phyloP scores from a whole-genome alignment of 2,113 vertebrate species.

The Pachypanchax playfairii region DNA sequence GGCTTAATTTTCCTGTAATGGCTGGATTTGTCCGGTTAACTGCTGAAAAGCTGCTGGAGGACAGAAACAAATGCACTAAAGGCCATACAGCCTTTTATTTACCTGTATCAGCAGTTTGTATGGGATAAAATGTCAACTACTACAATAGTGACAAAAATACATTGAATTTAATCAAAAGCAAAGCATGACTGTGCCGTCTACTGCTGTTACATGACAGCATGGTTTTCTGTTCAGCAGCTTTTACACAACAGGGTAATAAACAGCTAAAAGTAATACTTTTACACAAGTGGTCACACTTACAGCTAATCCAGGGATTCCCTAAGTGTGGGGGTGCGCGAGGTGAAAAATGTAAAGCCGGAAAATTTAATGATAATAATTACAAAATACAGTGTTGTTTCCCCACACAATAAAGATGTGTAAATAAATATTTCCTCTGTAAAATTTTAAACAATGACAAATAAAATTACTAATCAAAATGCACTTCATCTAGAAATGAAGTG shows the following conservation, averaged over 20 bases:
- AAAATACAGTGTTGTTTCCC: no score
- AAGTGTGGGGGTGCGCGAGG: no score
- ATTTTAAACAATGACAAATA: no score
- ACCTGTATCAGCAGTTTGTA: conserved; percentile 10
- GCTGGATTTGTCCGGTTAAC: conserved; percentile 7
- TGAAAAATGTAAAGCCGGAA: no score
- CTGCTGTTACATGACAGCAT: not conserved
- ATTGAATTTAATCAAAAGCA: not conserved
- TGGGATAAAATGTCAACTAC: not conserved
- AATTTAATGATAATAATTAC: no score
- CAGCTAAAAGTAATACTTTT: not conserved
- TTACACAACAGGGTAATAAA: not conserved
- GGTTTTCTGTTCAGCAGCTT: not conserved
- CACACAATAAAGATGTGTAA: no score
- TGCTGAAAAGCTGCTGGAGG: conserved; percentile 11
- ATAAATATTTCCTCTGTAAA: no score
- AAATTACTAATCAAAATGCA: no score
- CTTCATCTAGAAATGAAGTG: no score
- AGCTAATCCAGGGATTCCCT: no score
- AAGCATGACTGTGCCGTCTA: not conserved
- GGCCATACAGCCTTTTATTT: not conserved
- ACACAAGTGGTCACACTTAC: no score
- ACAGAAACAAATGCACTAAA: conserved; percentile 6
- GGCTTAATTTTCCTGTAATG: conserved; percentile 5
- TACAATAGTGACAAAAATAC: not conserved